Evolutionary conservation across 2,888 invertebrate genomes (phyloP), one percentile per base, ranked within the genome.

Genomic region (Rosalia funebris): DNA sequence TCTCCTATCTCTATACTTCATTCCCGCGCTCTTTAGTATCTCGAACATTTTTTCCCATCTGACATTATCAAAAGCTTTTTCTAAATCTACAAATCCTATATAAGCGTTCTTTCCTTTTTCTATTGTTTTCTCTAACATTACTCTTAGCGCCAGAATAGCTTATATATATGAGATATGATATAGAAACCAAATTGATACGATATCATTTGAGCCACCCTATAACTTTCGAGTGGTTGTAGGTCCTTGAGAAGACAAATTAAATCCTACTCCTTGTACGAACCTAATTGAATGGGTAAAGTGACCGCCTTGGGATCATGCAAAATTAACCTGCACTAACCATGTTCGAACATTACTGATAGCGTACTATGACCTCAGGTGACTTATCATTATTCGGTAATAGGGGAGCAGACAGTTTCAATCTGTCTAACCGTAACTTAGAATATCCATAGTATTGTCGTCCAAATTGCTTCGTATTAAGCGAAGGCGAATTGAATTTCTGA

Each of bases 281-380:
- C 58, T 67, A 67, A 67, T 67, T 65, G 63, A 65, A 67, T 61
- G 41, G 44, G 62, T 58, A 63, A n/a, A 65, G 53, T 65, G 59
- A 56, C 56, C 58, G 59, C 48, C 61, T 59, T 46, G 61, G 63
- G 65, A 66, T 62, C 57, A 59, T 57, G 52, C 46, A 53, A 57
- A 59, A 65, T 65, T 65, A 65, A 60, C 60, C 60, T 56, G 48
- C 14, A 41, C 36, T 52, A 47, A 48, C 42, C 52, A 37, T 47
- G 15, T 36, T 17, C 15, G 37, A 11, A 36, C 25, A 52, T 45
- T 55, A 44, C 41, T 42, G 44, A 55, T 55, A 32, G 31, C 25
- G 16, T 15, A 20, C 36, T 17, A 9, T 36, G 46, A 44, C 54
- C 45, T 16, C 20, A 46, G 54, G 45, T 55, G 36, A 46, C 54